phyloP scores from a whole-genome alignment of 2,113 vertebrate genomes.

The human region DNA sequence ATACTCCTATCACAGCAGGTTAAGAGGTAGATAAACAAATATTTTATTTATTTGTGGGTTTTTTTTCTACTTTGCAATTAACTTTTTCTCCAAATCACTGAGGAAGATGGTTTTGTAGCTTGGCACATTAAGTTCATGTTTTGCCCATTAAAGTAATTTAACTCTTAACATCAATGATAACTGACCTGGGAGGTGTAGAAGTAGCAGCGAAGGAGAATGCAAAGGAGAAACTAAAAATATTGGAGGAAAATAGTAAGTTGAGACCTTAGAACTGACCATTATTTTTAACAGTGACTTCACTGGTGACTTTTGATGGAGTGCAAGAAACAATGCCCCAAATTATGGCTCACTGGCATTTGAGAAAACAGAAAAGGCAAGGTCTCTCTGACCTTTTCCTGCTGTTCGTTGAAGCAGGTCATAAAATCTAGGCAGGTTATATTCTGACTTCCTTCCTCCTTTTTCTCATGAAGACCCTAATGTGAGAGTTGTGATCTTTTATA shows the following conservation, averaged over 20 bases:
- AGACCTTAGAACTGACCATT: background rate
- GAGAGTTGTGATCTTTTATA: background rate
- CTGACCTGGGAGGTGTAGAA: background rate
- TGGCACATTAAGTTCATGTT: background rate
- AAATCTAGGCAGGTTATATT: background rate
- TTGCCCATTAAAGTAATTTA: background rate
- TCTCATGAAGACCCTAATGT: background rate
- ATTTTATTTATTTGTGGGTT: background rate
- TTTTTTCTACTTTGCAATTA: background rate
- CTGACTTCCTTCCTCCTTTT: background rate
- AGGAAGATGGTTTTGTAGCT: background rate
- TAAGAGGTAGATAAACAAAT: background rate
- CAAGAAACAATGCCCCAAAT: background rate
- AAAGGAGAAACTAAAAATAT: background rate
- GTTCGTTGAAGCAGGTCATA: background rate
- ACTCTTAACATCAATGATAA: background rate
- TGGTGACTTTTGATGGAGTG: background rate
- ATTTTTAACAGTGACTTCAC: background rate
- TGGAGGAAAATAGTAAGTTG: background rate
- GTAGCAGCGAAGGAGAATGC: background rate
- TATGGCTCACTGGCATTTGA: background rate
- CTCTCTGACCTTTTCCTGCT: background rate
- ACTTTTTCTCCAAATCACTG: background rate
- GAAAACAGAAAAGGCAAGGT: background rate
- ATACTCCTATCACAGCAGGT: background rate